These are phyloP conservation scores for Leptopilina myrica DNA, from an alignment of 2,888 invertebrate genomes.

Conservation along the genomic window DNA sequence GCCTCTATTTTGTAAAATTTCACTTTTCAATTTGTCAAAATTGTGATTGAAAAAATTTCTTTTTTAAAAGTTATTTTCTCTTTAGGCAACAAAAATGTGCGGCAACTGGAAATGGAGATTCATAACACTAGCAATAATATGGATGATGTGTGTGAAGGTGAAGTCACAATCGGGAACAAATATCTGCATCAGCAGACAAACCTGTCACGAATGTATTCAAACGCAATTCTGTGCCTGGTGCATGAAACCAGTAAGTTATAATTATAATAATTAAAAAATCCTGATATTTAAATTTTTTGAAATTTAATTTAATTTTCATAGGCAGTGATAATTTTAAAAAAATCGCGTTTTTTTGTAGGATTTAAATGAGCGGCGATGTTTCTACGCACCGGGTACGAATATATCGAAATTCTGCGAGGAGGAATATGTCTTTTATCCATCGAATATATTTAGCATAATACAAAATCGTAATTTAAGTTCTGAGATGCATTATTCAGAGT, in stretches of 20 bases:
- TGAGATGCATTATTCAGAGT: conserved; percentile 12
- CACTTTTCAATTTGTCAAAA: no score
- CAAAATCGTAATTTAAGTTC: conserved; percentile 22
- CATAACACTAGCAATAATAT: conserved; percentile 58
- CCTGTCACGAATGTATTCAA: conserved; percentile 93
- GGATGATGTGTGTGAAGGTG: conserved; percentile 56
- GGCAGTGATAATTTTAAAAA: no score
- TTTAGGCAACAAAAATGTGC: conserved; percentile 44
- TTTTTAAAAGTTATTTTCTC: conserved; percentile 25
- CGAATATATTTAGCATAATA: conserved; percentile 21
- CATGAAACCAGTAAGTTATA: conserved; percentile 80
- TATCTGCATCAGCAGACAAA: conserved; percentile 89
- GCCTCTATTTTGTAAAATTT: background rate
- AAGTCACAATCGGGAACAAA: conserved; percentile 80
- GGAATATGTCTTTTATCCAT: conserved; percentile 12
- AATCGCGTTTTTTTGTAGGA: background rate
- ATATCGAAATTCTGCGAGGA: conserved; percentile 1
- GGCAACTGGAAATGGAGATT: conserved; percentile 64
- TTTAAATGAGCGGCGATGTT: conserved; percentile 19
- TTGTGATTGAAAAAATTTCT: background rate
- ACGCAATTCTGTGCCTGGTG: conserved; percentile 95
- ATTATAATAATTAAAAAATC: no score
- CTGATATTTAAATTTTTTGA: no score
- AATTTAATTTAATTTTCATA: no score
- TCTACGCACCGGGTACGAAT: background rate